These are phyloP conservation scores for Andricus curvator DNA, from an alignment of 2,888 invertebrate genomes.

Conservation along the genomic window DNA sequence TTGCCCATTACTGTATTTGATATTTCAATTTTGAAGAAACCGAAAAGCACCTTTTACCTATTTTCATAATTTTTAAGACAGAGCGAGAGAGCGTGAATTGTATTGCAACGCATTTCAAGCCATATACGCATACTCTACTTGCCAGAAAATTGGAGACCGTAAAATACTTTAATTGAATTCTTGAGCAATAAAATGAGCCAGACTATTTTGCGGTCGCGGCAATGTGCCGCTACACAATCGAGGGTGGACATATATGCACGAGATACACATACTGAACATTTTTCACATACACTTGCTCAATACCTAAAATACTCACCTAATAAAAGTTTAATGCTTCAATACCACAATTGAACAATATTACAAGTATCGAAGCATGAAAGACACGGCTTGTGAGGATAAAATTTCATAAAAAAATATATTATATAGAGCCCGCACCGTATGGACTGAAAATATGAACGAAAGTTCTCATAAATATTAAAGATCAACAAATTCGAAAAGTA, in stretches of 20 bases:
- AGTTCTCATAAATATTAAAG: no score
- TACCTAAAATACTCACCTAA: slow-evolving; percentile 51
- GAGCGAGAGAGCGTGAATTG: no score
- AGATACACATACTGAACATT: neutral
- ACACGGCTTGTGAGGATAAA: neutral
- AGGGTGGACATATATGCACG: slow-evolving; percentile 35
- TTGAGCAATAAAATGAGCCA: slow-evolving; percentile 46
- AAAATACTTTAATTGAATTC: slow-evolving; percentile 51
- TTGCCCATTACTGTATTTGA: no score
- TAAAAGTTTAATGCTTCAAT: slow-evolving; percentile 60
- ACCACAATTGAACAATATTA: slow-evolving; percentile 46
- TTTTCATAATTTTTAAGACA: no score
- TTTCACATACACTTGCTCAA: neutral
- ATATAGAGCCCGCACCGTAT: no score
- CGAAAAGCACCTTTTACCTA: no score
- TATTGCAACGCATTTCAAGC: neutral
- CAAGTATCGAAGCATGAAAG: neutral
- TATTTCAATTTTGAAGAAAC: no score
- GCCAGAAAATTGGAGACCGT: slow-evolving; percentile 5
- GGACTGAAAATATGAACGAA: no score
- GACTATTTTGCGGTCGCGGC: neutral
- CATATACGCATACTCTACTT: neutral
- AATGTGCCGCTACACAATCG: slow-evolving; percentile 20
- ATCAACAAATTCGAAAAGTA: no score
- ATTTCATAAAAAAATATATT: no score